Evolutionary conservation across 2,797 vertebrate species (phyloP).

Genomic region (Cottoperca gobio): DNA sequence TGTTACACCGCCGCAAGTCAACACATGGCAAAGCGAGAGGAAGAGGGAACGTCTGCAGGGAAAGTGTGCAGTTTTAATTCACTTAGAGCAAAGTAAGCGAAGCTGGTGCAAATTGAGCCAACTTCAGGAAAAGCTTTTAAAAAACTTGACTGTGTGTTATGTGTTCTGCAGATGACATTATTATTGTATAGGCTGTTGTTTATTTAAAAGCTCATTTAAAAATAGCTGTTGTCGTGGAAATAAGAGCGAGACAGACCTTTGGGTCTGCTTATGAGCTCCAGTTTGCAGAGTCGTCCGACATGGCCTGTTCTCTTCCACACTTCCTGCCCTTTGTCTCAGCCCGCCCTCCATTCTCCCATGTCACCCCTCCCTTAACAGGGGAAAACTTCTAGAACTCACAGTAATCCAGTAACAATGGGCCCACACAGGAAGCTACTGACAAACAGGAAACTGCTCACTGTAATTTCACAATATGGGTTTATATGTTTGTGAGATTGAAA

Average conservation of each 20-base stretch:
- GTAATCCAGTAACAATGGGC: slow-evolving; percentile 45
- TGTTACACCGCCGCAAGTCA: slow-evolving; percentile 57
- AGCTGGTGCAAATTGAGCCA: slow-evolving; percentile 40
- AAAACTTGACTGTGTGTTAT: too few relatives aligned
- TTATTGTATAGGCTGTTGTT: slow-evolving; percentile 46
- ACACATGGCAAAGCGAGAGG: slow-evolving; percentile 13
- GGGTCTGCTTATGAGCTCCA: background rate
- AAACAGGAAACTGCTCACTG: slow-evolving; percentile 52
- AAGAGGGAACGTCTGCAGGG: slow-evolving; percentile 20
- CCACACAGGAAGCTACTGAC: slow-evolving; percentile 28
- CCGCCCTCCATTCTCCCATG: slow-evolving; percentile 16
- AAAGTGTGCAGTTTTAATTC: slow-evolving; percentile 52
- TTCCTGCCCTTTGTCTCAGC: slow-evolving; percentile 63
- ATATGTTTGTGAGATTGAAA: background rate
- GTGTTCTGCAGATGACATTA: slow-evolving; percentile 27
- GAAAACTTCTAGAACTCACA: background rate
- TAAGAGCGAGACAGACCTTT: background rate
- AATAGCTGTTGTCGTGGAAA: slow-evolving; percentile 31
- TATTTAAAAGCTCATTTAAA: slow-evolving; percentile 42
- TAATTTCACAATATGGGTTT: background rate
- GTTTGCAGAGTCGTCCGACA: background rate
- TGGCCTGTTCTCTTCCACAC: slow-evolving; percentile 35
- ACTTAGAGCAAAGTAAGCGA: slow-evolving; percentile 50
- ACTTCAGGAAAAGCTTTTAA: slow-evolving; percentile 47
- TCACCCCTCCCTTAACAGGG: background rate